Conservation (phyloP, 2,888 invertebrate species). For the Leucozona laternaria region DNA sequence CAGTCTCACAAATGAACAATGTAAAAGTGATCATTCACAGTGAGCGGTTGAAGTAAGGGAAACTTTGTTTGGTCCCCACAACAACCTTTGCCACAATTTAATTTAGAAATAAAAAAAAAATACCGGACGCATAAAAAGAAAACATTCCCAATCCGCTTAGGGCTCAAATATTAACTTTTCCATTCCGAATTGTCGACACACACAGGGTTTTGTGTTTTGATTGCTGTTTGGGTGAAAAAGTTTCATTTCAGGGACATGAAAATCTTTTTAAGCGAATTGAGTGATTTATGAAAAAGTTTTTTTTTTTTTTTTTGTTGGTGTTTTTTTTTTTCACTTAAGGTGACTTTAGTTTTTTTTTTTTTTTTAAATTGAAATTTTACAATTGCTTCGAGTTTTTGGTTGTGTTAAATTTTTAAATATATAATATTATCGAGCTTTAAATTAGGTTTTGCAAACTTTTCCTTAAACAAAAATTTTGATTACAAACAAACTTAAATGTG, state of each 20-base stretch:
- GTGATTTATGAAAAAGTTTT: constrained; percentile 54
- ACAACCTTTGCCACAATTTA: constrained; percentile 56
- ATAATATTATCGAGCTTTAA: background rate
- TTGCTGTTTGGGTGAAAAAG: constrained; percentile 46
- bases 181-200: constrained; percentile 6
- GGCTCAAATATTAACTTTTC: constrained; percentile 52
- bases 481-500: too few species aligned
- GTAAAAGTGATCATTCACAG: constrained; percentile 51
- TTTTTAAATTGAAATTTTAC: background rate
- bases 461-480: background rate
- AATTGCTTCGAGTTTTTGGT: background rate
- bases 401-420: background rate
- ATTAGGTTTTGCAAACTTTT: background rate
- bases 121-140: constrained; percentile 6
- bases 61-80: constrained; percentile 20
- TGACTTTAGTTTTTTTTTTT: background rate
- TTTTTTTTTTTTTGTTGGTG: background rate
- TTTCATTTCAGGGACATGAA: constrained; percentile 38
- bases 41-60: background rate
- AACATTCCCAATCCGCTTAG: constrained; percentile 59
- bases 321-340: background rate
- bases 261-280: constrained; percentile 61
- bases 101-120: constrained; percentile 28
- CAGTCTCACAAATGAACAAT: constrained; percentile 37
- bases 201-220: constrained; percentile 35